phyloP scores from a whole-genome alignment of 2,113 vertebrate species.

The Ophthalmolycus amberensis region DNA sequence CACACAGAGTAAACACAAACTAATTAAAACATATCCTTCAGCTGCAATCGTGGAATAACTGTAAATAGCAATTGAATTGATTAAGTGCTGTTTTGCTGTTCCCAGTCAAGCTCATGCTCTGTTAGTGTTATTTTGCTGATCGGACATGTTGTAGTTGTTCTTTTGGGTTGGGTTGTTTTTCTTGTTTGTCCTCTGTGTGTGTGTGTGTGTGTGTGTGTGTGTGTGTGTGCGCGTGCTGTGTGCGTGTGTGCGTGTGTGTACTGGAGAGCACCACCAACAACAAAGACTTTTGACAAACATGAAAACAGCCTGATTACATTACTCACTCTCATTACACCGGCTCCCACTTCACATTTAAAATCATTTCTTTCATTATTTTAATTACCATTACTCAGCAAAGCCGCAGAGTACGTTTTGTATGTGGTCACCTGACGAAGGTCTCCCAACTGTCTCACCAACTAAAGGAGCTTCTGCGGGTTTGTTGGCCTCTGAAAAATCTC shows the following conservation, averaged over 20 bases:
- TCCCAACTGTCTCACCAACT: constrained; percentile 12
- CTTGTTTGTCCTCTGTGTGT: constrained; percentile 2
- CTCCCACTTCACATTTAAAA: constrained; percentile 13
- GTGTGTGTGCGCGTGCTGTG: constrained; percentile 1
- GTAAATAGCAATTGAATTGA: constrained; percentile 14
- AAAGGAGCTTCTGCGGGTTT: constrained; percentile 2
- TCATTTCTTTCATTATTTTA: constrained; percentile 22
- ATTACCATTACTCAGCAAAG: constrained; percentile 25
- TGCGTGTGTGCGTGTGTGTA: background rate
- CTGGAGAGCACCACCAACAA: constrained; percentile 1
- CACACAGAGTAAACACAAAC: constrained; percentile 42
- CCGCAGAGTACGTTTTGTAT: background rate
- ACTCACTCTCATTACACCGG: constrained; percentile 29
- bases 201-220: background rate
- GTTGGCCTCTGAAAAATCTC: background rate
- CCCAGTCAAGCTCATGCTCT: constrained; percentile 16
- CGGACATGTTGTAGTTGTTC: constrained; percentile 24
- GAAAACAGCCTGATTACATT: constrained; percentile 31
- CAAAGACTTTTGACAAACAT: constrained; percentile 28
- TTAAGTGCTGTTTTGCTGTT: constrained; percentile 20
- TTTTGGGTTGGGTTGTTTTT: constrained; percentile 32
- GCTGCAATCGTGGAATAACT: background rate
- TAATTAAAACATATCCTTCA: constrained; percentile 53
- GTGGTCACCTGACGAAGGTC: constrained; percentile 36
- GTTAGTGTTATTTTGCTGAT: constrained; percentile 21